These are phyloP conservation scores for Temnothorax longispinosus DNA, from an alignment of 1,140 invertebrate genomes.

Conservation along the genomic window DNA sequence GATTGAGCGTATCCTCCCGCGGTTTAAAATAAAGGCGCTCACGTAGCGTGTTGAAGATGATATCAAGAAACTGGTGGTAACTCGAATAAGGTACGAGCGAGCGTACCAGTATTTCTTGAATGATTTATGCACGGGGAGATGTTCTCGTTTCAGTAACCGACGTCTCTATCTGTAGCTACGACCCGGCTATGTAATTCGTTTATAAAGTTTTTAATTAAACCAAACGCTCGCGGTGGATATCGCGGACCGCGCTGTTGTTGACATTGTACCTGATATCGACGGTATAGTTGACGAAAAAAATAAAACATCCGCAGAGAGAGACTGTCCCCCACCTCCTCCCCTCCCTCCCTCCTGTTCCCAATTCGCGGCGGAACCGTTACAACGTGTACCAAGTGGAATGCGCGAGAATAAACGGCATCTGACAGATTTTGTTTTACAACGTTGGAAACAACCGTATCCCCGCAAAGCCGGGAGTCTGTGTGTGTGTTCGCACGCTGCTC, in stretches of 20 bases:
- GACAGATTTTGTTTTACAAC: constrained; percentile 24
- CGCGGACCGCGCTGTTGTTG: constrained; percentile 33
- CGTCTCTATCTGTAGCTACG: constrained; percentile 28
- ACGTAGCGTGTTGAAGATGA: not conserved
- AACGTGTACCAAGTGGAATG: constrained; percentile 35
- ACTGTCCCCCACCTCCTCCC: not conserved
- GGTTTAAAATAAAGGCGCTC: not conserved
- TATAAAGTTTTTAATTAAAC: constrained; percentile 69
- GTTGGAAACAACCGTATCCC: not conserved
- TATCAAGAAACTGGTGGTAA: not conserved
- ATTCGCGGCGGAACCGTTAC: constrained; percentile 45
- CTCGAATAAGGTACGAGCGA: not conserved
- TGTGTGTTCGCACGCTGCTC: too few species aligned
- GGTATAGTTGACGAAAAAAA: constrained; percentile 52
- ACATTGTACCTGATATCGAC: constrained; percentile 54
- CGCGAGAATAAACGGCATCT: constrained; percentile 27
- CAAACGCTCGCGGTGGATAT: constrained; percentile 53
- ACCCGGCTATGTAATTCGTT: constrained; percentile 45
- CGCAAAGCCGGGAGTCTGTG: too few species aligned
- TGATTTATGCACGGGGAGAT: constrained; percentile 6
- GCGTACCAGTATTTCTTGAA: not conserved
- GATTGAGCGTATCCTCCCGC: not conserved
- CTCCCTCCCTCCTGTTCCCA: not conserved
- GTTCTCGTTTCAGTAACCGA: not conserved
- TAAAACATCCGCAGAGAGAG: constrained; percentile 29